Conservation (phyloP, 2,797 vertebrate genomes). For the Poeciliopsis gracilis region DNA sequence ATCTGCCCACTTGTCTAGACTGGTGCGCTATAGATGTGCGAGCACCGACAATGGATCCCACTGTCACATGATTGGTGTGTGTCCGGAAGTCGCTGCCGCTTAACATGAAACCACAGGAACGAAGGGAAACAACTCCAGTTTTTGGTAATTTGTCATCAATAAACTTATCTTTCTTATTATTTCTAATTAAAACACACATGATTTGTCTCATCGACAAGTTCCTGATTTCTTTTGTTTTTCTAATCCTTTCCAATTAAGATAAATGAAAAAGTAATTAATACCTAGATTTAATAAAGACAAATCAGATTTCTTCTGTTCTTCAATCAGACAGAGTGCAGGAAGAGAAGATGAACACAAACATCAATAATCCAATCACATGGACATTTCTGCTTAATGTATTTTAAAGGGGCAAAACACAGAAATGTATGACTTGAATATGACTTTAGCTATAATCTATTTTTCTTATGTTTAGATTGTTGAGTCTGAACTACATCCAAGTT, state of each 20-base stretch:
- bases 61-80: neutral
- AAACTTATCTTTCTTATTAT: neutral
- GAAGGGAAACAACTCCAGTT: neutral
- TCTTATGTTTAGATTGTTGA: too few relatives aligned
- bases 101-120: neutral
- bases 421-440: neutral
- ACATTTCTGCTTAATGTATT: neutral
- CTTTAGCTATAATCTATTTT: neutral
- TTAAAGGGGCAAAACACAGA: neutral
- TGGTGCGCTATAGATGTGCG: neutral
- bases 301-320: neutral
- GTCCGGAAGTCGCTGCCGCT: neutral
- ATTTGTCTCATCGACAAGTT: neutral
- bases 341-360: neutral
- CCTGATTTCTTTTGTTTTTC: neutral
- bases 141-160: neutral
- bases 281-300: neutral
- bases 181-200: neutral
- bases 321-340: neutral
- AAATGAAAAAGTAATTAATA: neutral
- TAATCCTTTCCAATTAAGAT: neutral
- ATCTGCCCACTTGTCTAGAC: slow-evolving; percentile 82
- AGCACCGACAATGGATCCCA: neutral
- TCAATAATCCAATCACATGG: neutral
- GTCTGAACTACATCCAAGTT: too few relatives aligned